Conservation (phyloP, 2,113 vertebrate genomes). For the Macquaria australasica region DNA sequence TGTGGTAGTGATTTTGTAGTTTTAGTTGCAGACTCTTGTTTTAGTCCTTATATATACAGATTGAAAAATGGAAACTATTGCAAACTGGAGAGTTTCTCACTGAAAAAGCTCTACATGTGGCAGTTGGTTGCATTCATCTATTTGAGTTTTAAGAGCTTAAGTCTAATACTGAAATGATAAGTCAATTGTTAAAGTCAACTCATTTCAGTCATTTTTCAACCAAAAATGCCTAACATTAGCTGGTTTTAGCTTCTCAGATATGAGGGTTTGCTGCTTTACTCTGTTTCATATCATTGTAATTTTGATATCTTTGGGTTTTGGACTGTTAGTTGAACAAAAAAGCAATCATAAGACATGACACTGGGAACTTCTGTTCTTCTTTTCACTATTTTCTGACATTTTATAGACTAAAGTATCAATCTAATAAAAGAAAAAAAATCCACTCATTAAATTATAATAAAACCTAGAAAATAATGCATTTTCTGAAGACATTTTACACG, state of each 20-base stretch:
- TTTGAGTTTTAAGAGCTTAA: background rate
- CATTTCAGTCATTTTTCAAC: no score
- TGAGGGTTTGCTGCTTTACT: no score
- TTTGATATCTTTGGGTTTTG: no score
- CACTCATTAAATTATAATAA: background rate
- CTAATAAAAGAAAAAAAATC: background rate
- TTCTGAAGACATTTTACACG: background rate
- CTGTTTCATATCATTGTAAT: no score
- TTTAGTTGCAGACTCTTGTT: background rate
- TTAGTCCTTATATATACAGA: background rate
- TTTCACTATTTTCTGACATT: no score
- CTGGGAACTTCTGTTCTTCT: no score
- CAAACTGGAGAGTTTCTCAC: background rate
- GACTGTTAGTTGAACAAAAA: no score
- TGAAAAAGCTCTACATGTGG: background rate
- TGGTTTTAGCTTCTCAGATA: no score
- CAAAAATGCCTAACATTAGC: no score
- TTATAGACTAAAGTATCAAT: background rate
- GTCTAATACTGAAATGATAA: no score
- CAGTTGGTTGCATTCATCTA: background rate
- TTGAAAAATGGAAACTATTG: background rate
- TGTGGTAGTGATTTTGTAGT: background rate
- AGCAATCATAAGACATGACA: no score
- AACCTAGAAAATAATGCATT: background rate
- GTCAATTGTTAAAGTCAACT: no score